Percentiles rank a stretch among this genome's conserved stretches.
Conservation (phyloP, 2,888 invertebrate genomes). For the Syrista parreyssii region DNA sequence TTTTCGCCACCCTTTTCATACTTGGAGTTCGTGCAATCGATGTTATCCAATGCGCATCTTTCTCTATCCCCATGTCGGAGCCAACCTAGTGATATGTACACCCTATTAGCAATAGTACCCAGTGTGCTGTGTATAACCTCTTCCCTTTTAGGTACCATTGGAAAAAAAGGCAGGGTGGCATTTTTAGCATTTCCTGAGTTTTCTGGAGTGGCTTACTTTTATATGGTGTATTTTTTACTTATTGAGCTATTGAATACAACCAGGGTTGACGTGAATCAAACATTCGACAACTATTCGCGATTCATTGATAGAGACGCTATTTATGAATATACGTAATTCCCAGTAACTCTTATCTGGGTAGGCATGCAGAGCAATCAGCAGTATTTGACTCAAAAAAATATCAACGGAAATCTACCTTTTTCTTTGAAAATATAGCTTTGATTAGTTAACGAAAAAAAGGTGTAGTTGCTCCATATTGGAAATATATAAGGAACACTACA, state of each 20-base stretch:
- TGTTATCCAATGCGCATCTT: neutral
- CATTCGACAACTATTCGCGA: neutral
- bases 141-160: neutral
- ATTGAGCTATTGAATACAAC: neutral
- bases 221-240: neutral
- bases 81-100: neutral
- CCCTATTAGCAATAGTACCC: neutral
- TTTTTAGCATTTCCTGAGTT: neutral
- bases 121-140: neutral
- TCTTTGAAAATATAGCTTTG: neutral
- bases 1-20: neutral
- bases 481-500: neutral
- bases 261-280: neutral
- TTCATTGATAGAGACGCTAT: neutral
- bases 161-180: neutral
- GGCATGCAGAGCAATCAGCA: neutral
- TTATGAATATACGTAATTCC: neutral
- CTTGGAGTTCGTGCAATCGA: neutral
- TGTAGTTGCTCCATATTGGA: neutral
- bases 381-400: neutral
- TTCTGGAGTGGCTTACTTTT: neutral
- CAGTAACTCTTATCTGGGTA: neutral
- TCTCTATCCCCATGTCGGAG: neutral
- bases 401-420: neutral
- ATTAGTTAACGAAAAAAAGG: neutral